Conservation (phyloP, 2,888 invertebrate genomes). For the Andrena flavipes region DNA sequence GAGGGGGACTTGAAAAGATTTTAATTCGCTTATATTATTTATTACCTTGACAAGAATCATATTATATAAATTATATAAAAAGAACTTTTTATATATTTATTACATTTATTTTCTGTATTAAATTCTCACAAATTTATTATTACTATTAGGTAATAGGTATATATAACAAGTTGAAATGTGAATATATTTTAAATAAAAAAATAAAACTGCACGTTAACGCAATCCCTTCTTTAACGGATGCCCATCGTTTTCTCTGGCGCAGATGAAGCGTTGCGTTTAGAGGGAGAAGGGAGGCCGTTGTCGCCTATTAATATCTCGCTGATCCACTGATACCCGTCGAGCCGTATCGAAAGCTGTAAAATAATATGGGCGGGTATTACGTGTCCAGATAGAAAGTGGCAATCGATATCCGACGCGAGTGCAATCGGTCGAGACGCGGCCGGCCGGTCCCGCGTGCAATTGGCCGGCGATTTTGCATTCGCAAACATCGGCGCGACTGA, state of each 20-base stretch:
- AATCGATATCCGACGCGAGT: constrained; percentile 45
- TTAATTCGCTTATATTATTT: too few species aligned
- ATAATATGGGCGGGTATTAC: constrained; percentile 8
- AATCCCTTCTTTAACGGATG: neutral
- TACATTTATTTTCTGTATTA: too few species aligned
- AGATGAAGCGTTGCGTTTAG: neutral
- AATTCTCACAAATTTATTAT: too few species aligned
- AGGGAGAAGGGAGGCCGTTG: neutral
- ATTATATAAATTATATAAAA: too few species aligned
- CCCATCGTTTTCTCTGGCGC: neutral
- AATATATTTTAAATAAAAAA: too few species aligned
- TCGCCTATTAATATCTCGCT: neutral
- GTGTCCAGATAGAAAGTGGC: constrained; percentile 17
- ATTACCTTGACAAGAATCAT: too few species aligned
- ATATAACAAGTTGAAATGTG: too few species aligned
- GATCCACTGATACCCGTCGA: neutral
- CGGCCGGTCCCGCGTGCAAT: constrained; percentile 3
- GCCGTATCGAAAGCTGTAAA: constrained; percentile 23
- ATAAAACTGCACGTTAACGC: too few species aligned
- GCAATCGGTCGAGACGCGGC: constrained; percentile 27
- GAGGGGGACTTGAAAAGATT: too few species aligned
- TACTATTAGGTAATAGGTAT: too few species aligned
- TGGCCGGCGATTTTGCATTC: constrained; percentile 32
- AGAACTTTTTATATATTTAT: too few species aligned
- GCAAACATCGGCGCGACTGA: constrained; percentile 39